These are phyloP conservation scores for Poeciliopsis turrubarensis DNA, from an alignment of 2,113 vertebrate species.

Conservation along the genomic window DNA sequence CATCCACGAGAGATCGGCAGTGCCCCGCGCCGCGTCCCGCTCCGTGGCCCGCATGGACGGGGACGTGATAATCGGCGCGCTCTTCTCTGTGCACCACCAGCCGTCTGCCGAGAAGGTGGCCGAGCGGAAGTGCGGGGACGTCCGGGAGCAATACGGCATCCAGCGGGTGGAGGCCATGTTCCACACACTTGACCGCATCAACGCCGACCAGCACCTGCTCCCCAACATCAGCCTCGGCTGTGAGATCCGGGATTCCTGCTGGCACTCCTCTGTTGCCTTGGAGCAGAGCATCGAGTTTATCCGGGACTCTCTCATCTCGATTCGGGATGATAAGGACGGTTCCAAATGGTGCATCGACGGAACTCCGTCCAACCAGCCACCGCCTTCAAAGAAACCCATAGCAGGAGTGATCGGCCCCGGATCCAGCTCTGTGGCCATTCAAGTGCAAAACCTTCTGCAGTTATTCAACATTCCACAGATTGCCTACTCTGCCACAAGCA, in stretches of 20 bases:
- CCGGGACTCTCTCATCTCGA: slow-evolving; percentile 96
- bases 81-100: slow-evolving; percentile 98
- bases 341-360: slow-evolving; percentile 91
- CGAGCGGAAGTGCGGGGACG: slow-evolving; percentile 96
- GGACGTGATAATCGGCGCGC: slow-evolving; percentile 97
- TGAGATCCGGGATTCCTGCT: slow-evolving; percentile 98
- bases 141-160: slow-evolving; percentile 98
- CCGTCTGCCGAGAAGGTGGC: slow-evolving; percentile 95
- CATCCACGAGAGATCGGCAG: slow-evolving; percentile 75
- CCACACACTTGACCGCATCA: slow-evolving; percentile 97
- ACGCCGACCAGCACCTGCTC: slow-evolving; percentile 89
- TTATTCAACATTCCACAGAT: slow-evolving; percentile 99
- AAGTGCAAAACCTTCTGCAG: slow-evolving; percentile 97
- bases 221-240: slow-evolving; percentile 97
- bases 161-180: slow-evolving; percentile 99
- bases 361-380: slow-evolving; percentile 82
- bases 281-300: slow-evolving; percentile 99
- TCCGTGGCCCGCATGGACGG: slow-evolving; percentile 97
- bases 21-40: slow-evolving; percentile 83
- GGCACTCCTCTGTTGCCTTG: slow-evolving; percentile 97
- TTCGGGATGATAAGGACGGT: slow-evolving; percentile 93
- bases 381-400: slow-evolving; percentile 91
- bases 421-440: slow-evolving; percentile 98
- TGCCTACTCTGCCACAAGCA: slow-evolving; percentile 97
- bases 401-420: slow-evolving; percentile 97